phyloP scores from a whole-genome alignment of 1,140 invertebrate species.

The Pissodes strobi region DNA sequence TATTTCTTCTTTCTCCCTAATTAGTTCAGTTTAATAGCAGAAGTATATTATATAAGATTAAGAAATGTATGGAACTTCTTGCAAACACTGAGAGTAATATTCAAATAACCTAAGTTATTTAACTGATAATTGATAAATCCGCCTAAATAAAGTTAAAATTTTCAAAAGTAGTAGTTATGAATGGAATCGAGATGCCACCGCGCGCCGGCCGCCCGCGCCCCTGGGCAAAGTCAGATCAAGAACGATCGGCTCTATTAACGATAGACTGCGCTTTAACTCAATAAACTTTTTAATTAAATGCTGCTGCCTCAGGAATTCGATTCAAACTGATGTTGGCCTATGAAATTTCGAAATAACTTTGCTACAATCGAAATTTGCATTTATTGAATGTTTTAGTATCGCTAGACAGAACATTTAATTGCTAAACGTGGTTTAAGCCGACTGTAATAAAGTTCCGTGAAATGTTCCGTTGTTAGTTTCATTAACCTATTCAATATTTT shows the following conservation, averaged over 20 bases:
- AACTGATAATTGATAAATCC: too few species aligned
- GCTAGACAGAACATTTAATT: constrained; percentile 25
- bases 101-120: too few species aligned
- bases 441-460: constrained; percentile 6
- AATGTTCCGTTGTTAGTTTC: constrained; percentile 7
- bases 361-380: constrained; percentile 28
- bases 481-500: constrained; percentile 15
- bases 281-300: constrained; percentile 26
- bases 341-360: constrained; percentile 28
- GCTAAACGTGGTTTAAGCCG: constrained; percentile 26
- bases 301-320: constrained; percentile 5
- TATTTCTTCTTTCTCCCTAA: too few species aligned
- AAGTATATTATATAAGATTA: too few species aligned
- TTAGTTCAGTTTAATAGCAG: too few species aligned
- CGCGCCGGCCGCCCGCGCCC: too few species aligned
- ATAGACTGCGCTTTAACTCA: constrained; percentile 7
- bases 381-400: constrained; percentile 30
- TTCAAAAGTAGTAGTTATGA: too few species aligned
- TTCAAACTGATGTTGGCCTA: constrained; percentile 17
- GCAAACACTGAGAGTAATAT: too few species aligned
- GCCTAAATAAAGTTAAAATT: too few species aligned
- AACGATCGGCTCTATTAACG: constrained; percentile 14
- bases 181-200: too few species aligned
- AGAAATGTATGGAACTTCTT: too few species aligned
- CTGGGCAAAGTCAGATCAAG: too few species aligned